phyloP scores from a whole-genome alignment of 2,113 vertebrate species.

The Bos taurus region DNA sequence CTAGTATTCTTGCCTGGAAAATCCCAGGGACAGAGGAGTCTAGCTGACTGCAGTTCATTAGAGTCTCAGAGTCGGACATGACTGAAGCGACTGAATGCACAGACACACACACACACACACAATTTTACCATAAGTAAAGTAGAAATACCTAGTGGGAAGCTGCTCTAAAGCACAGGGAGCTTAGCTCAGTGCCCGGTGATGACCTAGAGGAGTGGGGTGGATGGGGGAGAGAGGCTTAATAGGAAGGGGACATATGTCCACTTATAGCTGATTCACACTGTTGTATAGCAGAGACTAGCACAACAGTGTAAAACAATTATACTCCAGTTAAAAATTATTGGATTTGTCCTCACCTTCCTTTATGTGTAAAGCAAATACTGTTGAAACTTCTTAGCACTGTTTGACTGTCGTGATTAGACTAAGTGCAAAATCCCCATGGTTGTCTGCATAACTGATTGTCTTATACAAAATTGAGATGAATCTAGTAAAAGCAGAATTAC shows the following conservation, averaged over 20 bases:
- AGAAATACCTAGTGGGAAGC: background rate
- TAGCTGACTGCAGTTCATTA: background rate
- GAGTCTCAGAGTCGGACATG: background rate
- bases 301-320: background rate
- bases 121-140: background rate
- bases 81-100: background rate
- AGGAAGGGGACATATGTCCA: background rate
- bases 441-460: background rate
- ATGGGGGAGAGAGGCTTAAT: background rate
- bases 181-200: background rate
- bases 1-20: background rate
- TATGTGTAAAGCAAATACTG: background rate
- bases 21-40: background rate
- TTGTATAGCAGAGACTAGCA: background rate
- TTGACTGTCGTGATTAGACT: background rate
- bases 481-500: background rate
- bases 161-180: background rate
- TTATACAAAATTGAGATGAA: background rate
- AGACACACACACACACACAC: rapidly evolving
- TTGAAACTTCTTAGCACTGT: background rate
- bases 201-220: background rate
- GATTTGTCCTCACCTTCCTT: background rate
- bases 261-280: background rate
- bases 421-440: background rate
- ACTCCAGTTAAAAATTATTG: background rate